These are phyloP conservation scores for Diuraphis noxia DNA, from an alignment of 1,140 invertebrate species.

Conservation along the genomic window DNA sequence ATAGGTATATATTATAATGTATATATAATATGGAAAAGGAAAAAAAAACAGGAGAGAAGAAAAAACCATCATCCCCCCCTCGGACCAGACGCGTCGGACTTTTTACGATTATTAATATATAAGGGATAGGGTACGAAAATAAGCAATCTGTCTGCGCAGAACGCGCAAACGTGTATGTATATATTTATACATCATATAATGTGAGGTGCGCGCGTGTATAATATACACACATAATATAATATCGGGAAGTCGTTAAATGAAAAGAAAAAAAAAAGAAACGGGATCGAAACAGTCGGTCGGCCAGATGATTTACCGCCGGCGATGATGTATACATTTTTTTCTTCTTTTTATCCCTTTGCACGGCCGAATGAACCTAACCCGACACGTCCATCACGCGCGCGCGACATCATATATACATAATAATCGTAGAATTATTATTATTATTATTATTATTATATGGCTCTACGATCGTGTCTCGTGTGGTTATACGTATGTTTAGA, in stretches of 20 bases:
- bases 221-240: too few relatives aligned
- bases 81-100: constrained; percentile 43
- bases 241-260: constrained; percentile 16
- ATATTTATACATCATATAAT: too few relatives aligned
- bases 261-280: constrained; percentile 31
- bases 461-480: background rate
- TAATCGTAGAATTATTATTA: too few relatives aligned
- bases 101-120: constrained; percentile 51
- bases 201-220: background rate
- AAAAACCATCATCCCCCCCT: constrained; percentile 26
- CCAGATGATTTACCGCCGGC: constrained; percentile 48
- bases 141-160: constrained; percentile 52
- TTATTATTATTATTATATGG: background rate
- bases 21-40: too few relatives aligned
- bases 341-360: background rate
- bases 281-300: constrained; percentile 18
- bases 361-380: background rate
- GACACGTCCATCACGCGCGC: background rate
- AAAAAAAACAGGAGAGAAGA: background rate
- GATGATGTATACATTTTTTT: background rate
- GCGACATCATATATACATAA: too few relatives aligned
- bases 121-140: constrained; percentile 50
- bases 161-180: background rate
- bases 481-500: background rate
- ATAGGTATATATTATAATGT: background rate